Base-by-base conservation (phyloP, 2,797 vertebrate species). In the Sebastes nivosus region DNA sequence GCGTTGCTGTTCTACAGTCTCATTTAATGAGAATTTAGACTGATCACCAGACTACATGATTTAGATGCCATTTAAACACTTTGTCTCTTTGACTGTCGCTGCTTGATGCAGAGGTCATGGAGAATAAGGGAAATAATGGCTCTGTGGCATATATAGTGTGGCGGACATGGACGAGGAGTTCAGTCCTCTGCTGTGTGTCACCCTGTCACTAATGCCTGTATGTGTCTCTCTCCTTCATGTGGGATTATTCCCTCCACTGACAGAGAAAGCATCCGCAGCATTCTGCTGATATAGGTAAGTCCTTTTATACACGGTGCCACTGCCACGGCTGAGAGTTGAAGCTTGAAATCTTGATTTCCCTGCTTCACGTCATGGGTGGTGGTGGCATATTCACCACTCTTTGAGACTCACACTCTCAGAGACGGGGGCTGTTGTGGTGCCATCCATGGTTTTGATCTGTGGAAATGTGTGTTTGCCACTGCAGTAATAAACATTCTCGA, bases 241-340 rank as follows among this genome's bases (percentile, higher is more conserved):
- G 94, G 95, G 92, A 94, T 94, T 93, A 94, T 95, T 92, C 94
- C 93, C 93, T 92, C 89, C 94, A 82, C 82, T 96, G 94, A 95
- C 95, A 96, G 96, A 95, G 89, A 96, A 96, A 90, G 94, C 94
- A 92, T 90, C 92, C 61, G 78, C 89, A 89, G 90, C 79, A 92
- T 91, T 89, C 90, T 93, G 93, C 88, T 92, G 95, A 96, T 64
- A 96, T 96, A 95, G 96, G 96, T 96, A 96, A 96, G 96, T 96
- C 70, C 81, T 88, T 52, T 83, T 76, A 88, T 88, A 88, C 88
- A 87, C 14, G 24, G 88, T 87, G 72, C 88, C 77, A 78, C 83
- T 88, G 71, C 84, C 86, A 84, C 61, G 77, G 82, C 77, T 86
- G 87, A 84, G 82, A 91, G 81, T 74, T 89, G 87, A 90, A 90